Conservation (phyloP, 2,113 vertebrate species). For the Cynocephalus volans region DNA sequence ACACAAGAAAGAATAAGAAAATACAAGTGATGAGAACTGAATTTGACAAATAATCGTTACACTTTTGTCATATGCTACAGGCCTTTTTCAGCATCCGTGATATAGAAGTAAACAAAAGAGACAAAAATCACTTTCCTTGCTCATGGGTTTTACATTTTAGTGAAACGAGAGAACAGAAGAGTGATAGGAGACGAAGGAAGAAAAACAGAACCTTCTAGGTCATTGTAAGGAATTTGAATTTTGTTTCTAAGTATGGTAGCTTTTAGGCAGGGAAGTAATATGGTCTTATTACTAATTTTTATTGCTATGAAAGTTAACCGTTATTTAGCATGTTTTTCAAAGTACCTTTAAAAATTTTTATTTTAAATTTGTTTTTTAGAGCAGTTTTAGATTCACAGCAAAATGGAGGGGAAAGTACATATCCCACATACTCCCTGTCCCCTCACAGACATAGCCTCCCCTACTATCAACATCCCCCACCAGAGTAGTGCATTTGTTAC, state of each 20-base stretch:
- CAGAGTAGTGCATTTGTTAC: not conserved
- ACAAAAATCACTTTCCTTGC: not conserved
- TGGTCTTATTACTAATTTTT: not conserved
- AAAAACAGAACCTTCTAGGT: not conserved
- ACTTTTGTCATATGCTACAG: not conserved
- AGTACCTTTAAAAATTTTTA: not conserved
- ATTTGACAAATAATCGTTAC: not conserved
- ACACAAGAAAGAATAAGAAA: not conserved
- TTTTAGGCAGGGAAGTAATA: not conserved
- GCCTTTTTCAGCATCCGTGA: not conserved
- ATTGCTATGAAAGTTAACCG: not conserved
- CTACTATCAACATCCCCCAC: rapidly evolving
- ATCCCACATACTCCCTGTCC: not conserved
- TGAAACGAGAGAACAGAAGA: not conserved
- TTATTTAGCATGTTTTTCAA: not conserved
- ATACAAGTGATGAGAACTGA: not conserved
- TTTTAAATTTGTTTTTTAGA: not conserved
- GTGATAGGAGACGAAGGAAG: not conserved
- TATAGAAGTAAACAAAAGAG: not conserved
- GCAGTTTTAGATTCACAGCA: not conserved
- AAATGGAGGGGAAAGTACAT: not conserved
- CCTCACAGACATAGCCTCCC: not conserved
- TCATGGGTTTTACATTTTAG: not conserved
- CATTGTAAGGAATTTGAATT: not conserved
- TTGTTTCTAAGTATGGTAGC: not conserved